Evolutionary conservation across 2,113 vertebrate genomes (phyloP).

Genomic region (Spilogale gracilis): DNA sequence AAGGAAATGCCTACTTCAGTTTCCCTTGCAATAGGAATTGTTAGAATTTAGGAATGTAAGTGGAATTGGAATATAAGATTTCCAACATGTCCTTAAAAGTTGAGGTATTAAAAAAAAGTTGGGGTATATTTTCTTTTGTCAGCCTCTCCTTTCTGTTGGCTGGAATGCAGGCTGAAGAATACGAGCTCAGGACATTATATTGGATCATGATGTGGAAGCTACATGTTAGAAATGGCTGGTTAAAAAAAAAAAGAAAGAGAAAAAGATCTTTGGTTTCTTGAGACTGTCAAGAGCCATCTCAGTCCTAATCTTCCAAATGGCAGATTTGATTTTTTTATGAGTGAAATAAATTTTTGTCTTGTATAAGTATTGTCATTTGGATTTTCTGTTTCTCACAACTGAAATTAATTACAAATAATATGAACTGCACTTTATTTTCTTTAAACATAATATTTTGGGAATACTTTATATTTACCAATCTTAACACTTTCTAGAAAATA

Average conservation of each 20-base stretch:
- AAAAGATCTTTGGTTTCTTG: background rate
- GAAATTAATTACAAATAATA: background rate
- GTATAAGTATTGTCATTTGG: background rate
- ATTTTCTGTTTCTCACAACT: background rate
- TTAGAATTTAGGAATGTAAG: background rate
- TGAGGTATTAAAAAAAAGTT: background rate
- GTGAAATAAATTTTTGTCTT: background rate
- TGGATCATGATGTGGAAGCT: background rate
- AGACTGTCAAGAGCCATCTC: background rate
- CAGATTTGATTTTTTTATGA: background rate
- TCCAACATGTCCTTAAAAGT: background rate
- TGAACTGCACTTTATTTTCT: background rate
- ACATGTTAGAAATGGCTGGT: background rate
- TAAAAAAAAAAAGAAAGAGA: background rate
- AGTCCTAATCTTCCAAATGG: background rate
- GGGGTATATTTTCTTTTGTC: accelerated
- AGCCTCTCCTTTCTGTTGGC: background rate
- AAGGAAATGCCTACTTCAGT: background rate
- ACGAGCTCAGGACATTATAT: background rate
- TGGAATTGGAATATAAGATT: background rate
- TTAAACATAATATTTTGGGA: background rate
- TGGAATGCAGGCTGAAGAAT: too few relatives aligned
- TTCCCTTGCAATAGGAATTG: background rate
- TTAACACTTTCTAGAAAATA: background rate
- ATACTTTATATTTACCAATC: background rate